Evolutionary conservation across 2,113 vertebrate genomes (phyloP), one percentile per base, ranked within the genome.

Genomic region (Thryonomys swinderianus): DNA sequence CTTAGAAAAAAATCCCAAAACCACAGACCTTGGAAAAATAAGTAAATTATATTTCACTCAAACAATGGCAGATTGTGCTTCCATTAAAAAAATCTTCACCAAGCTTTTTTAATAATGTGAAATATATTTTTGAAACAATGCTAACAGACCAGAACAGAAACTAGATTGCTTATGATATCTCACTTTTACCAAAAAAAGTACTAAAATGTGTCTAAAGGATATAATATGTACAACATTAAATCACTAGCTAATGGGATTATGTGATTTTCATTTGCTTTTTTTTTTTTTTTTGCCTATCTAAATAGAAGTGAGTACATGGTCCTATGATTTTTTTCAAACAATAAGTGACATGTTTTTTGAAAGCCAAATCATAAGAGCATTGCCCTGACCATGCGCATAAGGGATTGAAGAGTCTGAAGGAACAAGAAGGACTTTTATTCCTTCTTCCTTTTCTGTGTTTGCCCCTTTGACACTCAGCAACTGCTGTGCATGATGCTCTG

Each of bases 111-210:
- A 59, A 91, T 80, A 27, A 84, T 81, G n/a, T 87, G 73, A 93
- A 96, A 93, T 80, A 81, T 53, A 3, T 45, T 57, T 93, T 91
- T 87, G 55, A 90, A 95, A 93, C 61, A 90, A 66, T 78, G 59
- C 76, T 85, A 76, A 92, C 42, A 85, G 80, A 82, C 37, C 66
- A 91, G n/a, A 88, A 78, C 21, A 89, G 74, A 94, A 89, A 87
- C 57, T 85, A 92, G 64, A 59, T 40, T 61, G 32, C 42, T 84
- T 61, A 91, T 7, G 74, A 30, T 59, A 57, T 21, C 10, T 96
- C 48, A 79, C 66, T 37, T 79, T 69, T 93, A 18, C 64, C 32
- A 42, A 79, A 67, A 82, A 62, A 30, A 88, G 84, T 42, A 59
- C 6, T 71, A 73, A 21, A 88, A 53, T 48, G 8, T 71, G 0